Evolutionary conservation across 2,113 vertebrate species (phyloP).

Genomic region (Prionailurus viverrinus): DNA sequence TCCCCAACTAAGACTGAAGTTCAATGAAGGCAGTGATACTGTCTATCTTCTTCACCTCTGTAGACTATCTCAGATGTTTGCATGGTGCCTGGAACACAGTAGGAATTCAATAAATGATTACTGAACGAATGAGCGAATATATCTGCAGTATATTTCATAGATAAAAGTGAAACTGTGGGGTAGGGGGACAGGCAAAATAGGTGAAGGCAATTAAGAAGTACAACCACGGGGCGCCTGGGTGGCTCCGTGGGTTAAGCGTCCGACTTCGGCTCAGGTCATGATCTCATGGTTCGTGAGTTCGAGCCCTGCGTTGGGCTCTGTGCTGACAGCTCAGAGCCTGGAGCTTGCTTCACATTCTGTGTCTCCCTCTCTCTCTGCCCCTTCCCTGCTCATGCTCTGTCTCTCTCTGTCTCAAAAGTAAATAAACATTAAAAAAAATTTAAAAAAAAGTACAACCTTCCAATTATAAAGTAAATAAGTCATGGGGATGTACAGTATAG

Average conservation of each 20-base stretch:
- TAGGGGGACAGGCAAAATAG: neutral
- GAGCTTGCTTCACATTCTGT: too few relatives aligned
- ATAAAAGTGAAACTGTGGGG: neutral
- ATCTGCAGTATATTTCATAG: neutral
- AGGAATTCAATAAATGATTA: neutral
- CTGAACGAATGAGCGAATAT: neutral
- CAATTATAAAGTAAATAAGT: neutral
- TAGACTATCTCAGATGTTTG: neutral
- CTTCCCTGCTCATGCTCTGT: too few relatives aligned
- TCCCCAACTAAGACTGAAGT: neutral
- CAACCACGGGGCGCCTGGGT: neutral
- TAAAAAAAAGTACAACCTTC: neutral
- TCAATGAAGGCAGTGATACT: too few relatives aligned
- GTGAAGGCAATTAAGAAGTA: neutral
- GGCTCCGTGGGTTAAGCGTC: too few relatives aligned
- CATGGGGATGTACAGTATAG: neutral
- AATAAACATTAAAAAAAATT: too few relatives aligned
- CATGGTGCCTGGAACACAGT: neutral
- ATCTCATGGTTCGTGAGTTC: too few relatives aligned
- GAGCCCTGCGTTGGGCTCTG: too few relatives aligned
- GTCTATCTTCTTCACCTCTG: neutral
- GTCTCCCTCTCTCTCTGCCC: too few relatives aligned
- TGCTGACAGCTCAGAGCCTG: too few relatives aligned
- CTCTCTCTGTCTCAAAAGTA: too few relatives aligned
- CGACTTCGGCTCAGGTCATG: too few relatives aligned